These are phyloP conservation scores for Lepidocyrtinus sp. DNA, from an alignment of 2,888 invertebrate species.

Conservation along the genomic window DNA sequence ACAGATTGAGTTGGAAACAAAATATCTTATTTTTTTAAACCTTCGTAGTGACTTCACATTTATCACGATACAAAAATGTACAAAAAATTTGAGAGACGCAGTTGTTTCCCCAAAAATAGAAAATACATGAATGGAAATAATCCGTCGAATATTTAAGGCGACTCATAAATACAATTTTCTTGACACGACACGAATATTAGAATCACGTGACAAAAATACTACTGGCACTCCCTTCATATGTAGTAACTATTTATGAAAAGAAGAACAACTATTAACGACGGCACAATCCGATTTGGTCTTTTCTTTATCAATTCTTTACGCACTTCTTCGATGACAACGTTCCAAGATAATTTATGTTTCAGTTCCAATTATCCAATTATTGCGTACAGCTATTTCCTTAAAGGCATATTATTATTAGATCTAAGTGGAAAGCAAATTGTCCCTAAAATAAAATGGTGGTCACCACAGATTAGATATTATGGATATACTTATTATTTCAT, in stretches of 20 bases:
- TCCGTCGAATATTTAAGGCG: background rate
- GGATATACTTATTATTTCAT: constrained; percentile 2
- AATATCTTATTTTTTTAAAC: constrained; percentile 35
- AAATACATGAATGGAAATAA: constrained; percentile 9
- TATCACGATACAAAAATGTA: constrained; percentile 61
- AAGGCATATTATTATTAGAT: constrained; percentile 52
- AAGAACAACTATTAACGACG: too few relatives aligned
- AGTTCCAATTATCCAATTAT: too few relatives aligned
- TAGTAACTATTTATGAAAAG: too few relatives aligned
- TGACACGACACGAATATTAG: background rate
- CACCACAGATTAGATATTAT: constrained; percentile 45
- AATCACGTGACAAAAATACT: background rate
- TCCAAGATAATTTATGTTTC: too few relatives aligned
- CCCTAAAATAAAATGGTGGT: constrained; percentile 48
- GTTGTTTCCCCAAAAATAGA: constrained; percentile 1
- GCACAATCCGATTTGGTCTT: background rate
- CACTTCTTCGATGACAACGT: too few relatives aligned
- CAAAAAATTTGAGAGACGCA: constrained; percentile 49
- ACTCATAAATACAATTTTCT: background rate
- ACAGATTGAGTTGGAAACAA: background rate
- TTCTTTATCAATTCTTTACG: too few relatives aligned
- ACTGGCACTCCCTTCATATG: too few relatives aligned
- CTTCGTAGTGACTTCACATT: constrained; percentile 55
- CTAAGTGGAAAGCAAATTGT: constrained; percentile 55
- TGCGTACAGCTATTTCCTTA: constrained; percentile 20